Base-by-base conservation (phyloP, 2,888 invertebrate genomes). In the Cataglyphis livida region DNA sequence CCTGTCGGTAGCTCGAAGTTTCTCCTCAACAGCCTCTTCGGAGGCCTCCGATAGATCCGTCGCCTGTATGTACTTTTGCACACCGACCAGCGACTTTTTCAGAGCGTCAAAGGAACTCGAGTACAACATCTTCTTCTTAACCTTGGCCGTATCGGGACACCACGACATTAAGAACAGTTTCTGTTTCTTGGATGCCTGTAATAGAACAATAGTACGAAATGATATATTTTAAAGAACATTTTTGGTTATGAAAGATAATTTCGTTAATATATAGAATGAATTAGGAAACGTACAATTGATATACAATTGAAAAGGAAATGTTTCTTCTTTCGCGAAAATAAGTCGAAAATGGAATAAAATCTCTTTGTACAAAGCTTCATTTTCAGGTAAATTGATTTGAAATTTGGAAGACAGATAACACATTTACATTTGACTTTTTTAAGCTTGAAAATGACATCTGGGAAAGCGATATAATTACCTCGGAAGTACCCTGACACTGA, bases 111-210 rank as follows among this genome's bases (percentile, higher is more conserved):
- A 99, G 92, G 99, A 99, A 96, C 99, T 99, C 95, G 96, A 96
- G 95, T 97, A 97, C 94, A 97, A 95, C 97, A 97, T 97, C 95
- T 97, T 97, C 96, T 97, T 96, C 95, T 96, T 97, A 91, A 98
- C 97, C 96, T 98, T 98, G 93, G 99, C 99, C 95, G 98, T 98
- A 96, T 99, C 99, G 65, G 99, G 99, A 96, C 99, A 99, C 99
- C 99, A 99, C 95, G 98, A 98, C 98, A 99, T 98, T 95, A 99
- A 97, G 96, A 99, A 98, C 92, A 99, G 96, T 95, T 99, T 99
- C 95, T 99, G 98, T 97, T 99, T 99, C 97, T 98, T 99, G 95
- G 98, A 98, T 94, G 98, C 98, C 94, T 95, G 89, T 5, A 90
- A 91, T 74, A 64, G 28, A 57, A 21, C 59, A 64, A 41, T 25